Evolutionary conservation across 2,113 vertebrate genomes (phyloP).

Genomic region (Oncorhynchus masou): DNA sequence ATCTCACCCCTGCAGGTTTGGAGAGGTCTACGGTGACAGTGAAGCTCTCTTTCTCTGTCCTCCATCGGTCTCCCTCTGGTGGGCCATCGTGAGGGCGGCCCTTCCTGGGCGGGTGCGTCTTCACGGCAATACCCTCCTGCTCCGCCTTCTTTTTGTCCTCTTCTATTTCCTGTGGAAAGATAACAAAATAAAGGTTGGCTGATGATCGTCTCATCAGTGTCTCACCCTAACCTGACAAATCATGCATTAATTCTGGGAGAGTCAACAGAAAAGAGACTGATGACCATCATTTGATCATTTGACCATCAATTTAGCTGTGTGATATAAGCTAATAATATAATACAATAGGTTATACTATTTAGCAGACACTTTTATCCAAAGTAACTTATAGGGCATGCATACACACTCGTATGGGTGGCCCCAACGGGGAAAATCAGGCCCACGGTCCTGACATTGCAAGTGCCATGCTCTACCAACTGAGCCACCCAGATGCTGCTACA

Average conservation of each 20-base stretch:
- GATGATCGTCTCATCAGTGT: background rate
- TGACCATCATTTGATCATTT: too few relatives aligned
- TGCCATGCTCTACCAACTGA: background rate
- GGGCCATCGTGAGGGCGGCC: constrained; percentile 60
- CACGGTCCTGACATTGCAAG: too few relatives aligned
- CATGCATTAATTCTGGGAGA: too few relatives aligned
- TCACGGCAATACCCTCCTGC: constrained; percentile 85
- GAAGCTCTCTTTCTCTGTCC: constrained; percentile 78
- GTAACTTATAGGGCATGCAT: too few relatives aligned
- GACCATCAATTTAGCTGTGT: too few relatives aligned
- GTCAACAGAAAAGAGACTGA: too few relatives aligned
- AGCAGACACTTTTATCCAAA: too few relatives aligned
- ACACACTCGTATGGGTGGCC: too few relatives aligned
- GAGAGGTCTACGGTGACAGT: constrained; percentile 72
- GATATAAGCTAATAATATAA: too few relatives aligned
- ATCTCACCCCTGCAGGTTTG: constrained; percentile 59
- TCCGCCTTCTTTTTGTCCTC: constrained; percentile 89
- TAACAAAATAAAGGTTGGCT: background rate
- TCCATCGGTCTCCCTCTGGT: constrained; percentile 60
- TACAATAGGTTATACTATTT: too few relatives aligned
- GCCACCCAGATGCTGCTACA: background rate
- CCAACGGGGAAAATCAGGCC: too few relatives aligned
- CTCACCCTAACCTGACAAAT: background rate
- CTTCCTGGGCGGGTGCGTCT: constrained; percentile 67
- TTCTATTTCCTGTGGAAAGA: constrained; percentile 82